phyloP scores from a whole-genome alignment of 2,888 invertebrate genomes.

The Adelphocoris suturalis region DNA sequence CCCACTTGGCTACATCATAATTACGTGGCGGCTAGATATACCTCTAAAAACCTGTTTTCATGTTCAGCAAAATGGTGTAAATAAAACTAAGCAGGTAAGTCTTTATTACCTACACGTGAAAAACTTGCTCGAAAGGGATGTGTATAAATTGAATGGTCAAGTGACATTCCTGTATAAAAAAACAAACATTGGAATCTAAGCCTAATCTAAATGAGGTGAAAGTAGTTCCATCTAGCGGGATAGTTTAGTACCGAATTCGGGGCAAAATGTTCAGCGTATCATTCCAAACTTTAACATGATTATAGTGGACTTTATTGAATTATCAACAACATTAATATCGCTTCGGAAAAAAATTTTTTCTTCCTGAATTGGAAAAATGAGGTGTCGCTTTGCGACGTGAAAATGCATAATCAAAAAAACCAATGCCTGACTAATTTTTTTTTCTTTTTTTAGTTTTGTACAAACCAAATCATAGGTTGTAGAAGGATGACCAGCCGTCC shows the following conservation, averaged over 20 bases:
- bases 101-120: background rate
- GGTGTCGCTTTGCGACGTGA: slow-evolving; percentile 46
- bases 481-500: slow-evolving; percentile 14
- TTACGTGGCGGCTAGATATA: background rate
- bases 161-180: background rate
- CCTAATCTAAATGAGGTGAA: background rate
- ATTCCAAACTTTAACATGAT: slow-evolving; percentile 46
- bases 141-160: background rate
- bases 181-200: background rate
- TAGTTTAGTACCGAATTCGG: slow-evolving; percentile 5
- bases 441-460: slow-evolving; percentile 49
- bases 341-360: background rate
- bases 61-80: background rate
- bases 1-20: background rate
- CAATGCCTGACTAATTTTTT: slow-evolving; percentile 41
- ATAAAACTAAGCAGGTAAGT: background rate
- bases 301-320: slow-evolving; percentile 53
- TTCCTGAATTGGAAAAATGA: background rate
- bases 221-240: background rate
- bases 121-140: background rate
- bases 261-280: slow-evolving; percentile 33
- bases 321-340: slow-evolving; percentile 54
- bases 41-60: slow-evolving; percentile 7
- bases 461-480: slow-evolving; percentile 55
- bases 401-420: slow-evolving; percentile 30